Percentiles rank a stretch among this genome's conserved stretches.
phyloP scores from a whole-genome alignment of 1,140 invertebrate genomes.

The Anadara kagoshimensis region DNA sequence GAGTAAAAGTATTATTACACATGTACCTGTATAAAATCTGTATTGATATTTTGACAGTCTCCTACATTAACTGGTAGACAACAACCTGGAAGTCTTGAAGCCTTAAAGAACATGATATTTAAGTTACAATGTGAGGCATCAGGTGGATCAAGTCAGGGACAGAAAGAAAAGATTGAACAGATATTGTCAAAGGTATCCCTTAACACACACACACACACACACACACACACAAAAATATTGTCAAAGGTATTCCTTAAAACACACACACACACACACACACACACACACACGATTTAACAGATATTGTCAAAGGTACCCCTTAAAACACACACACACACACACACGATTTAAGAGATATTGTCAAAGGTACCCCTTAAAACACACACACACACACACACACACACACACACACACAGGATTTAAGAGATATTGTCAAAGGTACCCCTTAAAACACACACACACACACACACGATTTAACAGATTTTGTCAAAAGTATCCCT shows the following conservation, averaged over 20 bases:
- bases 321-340: not conserved
- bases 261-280: no score
- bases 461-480: no score
- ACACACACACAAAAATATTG: conserved; percentile 4
- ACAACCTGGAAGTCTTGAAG: conserved; percentile 66
- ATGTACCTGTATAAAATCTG: no score
- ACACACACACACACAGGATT: no score
- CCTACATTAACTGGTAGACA: conserved; percentile 57
- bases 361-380: not conserved
- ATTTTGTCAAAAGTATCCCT: not conserved
- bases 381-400: no score
- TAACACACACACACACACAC: not conserved
- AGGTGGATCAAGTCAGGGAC: conserved; percentile 4
- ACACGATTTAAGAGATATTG: not conserved
- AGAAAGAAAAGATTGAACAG: conserved; percentile 20
- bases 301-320: not conserved
- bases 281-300: not conserved
- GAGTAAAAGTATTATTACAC: no score
- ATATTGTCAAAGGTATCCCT: not conserved
- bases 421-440: not conserved
- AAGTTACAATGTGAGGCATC: conserved; percentile 63
- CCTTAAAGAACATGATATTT: conserved; percentile 69
- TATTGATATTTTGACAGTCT: conserved; percentile 34
- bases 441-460: no score
- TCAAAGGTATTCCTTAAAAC: not conserved